Base-by-base conservation (phyloP, 2,797 vertebrate species). In the Manis crassicaudata region DNA sequence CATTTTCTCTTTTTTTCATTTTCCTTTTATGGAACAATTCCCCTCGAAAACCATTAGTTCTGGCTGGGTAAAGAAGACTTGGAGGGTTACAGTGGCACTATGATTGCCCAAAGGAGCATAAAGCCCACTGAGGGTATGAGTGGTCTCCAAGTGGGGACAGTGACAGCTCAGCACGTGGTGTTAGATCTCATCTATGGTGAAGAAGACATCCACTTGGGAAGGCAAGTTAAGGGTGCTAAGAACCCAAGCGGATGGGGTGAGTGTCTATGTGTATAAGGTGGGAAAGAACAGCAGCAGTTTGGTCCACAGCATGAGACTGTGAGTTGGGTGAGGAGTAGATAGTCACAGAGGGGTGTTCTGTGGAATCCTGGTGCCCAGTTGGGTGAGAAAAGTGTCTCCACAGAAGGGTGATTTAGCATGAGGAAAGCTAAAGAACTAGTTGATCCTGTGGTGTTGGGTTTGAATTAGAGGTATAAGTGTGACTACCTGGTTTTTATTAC, bases 21-120 rank as follows among this genome's bases (percentile, higher is more conserved):
- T 68, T 80, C 80, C 7, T 68, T 32, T 18, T 88, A 20, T 56
- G 29, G 1, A 88, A 54, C 5, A 81, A 46, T 60, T 97, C 54
- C 76, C 92, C 94, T 77, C 54, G 73, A 92, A 88, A 89, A 70
- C 90, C 70, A 11, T 50, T 67, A 77, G 13, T 54, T 90, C 43
- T 77, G 58, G 27, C 2, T 4, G 37, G 17, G 17, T 3, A 9
- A 84, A 23, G 18, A 63, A 75, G 14, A 62, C 6, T 9, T 5
- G 10, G 6, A 43, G 17, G 32, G n/a, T 2, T 3, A 23, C 1
- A 62, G 0, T 32, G 11, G 3, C 18, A n/a, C 7, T 27, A 12
- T 3, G 7, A 9, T 27, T 8, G 9, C 20, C 2, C 32, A 27
- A 17, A 54, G 0, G 21, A 67, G 8, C 1, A 13, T 2, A 16